Conservation (phyloP, 2,888 invertebrate genomes). For the Junonia oenone region DNA sequence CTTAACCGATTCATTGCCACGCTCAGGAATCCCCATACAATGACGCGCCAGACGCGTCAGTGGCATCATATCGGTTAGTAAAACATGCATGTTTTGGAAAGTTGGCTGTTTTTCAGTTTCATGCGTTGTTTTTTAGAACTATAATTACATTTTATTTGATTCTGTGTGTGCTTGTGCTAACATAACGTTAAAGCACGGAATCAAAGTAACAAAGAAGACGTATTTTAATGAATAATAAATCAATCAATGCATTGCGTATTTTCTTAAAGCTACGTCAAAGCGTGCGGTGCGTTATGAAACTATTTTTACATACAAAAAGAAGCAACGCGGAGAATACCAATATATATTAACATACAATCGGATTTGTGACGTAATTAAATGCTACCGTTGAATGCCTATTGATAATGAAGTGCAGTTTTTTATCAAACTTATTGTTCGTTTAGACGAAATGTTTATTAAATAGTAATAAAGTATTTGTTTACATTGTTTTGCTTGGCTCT, state of each 20-base stretch:
- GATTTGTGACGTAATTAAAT: constrained; percentile 19
- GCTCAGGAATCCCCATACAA: too few species aligned
- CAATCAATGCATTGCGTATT: background rate
- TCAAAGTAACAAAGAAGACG: background rate
- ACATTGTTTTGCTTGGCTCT: background rate
- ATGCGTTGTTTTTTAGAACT: too few species aligned
- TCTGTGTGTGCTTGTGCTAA: too few species aligned
- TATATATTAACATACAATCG: constrained; percentile 25
- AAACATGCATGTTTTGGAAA: too few species aligned
- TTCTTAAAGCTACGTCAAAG: background rate
- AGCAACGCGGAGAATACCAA: constrained; percentile 17
- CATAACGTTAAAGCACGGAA: too few species aligned
- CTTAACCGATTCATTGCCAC: too few species aligned
- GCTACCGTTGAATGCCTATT: background rate
- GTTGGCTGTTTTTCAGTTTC: too few species aligned
- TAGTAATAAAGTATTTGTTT: background rate
- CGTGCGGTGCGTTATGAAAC: background rate
- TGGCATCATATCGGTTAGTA: too few species aligned
- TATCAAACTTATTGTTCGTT: background rate
- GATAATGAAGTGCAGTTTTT: background rate
- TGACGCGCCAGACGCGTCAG: too few species aligned
- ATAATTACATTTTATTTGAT: too few species aligned
- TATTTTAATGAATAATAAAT: background rate
- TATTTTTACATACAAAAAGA: constrained; percentile 20
- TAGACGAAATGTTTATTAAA: background rate